phyloP scores from a whole-genome alignment of 2,113 vertebrate species.

The Actenoides lindsayi region DNA sequence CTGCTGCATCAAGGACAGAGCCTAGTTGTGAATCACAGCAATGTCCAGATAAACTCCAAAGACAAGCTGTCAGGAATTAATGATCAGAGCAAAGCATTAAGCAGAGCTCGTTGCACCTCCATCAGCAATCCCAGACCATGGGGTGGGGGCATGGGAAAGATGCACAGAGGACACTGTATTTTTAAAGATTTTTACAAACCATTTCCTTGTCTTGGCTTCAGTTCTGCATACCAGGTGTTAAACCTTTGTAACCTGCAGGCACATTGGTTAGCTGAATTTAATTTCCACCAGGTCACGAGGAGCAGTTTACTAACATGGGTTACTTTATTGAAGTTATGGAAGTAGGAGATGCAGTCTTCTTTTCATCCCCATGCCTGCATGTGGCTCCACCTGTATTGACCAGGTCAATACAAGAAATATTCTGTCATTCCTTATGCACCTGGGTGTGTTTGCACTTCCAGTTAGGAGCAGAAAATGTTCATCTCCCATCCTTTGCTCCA shows the following conservation, averaged over 20 bases:
- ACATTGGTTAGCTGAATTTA: neutral
- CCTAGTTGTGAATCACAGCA: neutral
- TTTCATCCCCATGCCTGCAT: neutral
- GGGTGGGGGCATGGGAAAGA: fast-evolving
- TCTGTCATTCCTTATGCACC: neutral
- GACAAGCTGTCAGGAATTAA: neutral
- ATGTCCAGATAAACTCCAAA: neutral
- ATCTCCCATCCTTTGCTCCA: neutral
- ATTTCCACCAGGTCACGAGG: neutral
- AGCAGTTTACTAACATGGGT: neutral
- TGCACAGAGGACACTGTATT: neutral
- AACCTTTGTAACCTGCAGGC: neutral
- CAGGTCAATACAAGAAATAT: neutral
- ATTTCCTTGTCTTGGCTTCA: neutral
- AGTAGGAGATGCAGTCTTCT: neutral
- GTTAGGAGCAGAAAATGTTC: neutral
- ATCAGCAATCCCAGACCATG: neutral
- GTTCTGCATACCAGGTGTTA: neutral
- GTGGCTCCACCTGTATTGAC: fast-evolving
- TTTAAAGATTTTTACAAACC: neutral
- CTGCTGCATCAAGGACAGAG: neutral
- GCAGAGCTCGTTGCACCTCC: neutral
- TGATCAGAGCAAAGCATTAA: neutral
- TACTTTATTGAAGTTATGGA: neutral
- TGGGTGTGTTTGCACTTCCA: neutral